Evolutionary conservation across 2,797 vertebrate genomes (phyloP), one percentile per base, ranked within the genome.

Genomic region (Enteromius treurensis): DNA sequence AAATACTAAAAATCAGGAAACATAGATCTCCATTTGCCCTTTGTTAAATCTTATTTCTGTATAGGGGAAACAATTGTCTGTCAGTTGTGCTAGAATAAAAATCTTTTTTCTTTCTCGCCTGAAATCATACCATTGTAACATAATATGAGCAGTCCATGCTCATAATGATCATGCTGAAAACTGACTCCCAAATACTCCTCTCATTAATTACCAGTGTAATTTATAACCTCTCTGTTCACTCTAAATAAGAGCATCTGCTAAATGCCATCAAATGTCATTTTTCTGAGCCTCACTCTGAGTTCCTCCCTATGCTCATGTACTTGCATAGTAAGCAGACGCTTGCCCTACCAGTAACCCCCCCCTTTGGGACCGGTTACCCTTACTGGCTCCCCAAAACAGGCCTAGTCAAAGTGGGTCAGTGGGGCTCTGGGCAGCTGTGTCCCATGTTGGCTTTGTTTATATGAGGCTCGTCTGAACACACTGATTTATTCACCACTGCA

Each of bases 361-460:
- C 2, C 15, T 37, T 51, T 65, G 80, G 58, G 70, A 40, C 11
- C 9, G 10, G 21, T 75, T 47, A 32, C n/a, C 51, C 65, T 42
- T 23, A 55, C 34, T n/a, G 40, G 21, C 65, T 55, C 67, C 67
- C 40, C 79, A 62, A 71, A 70, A 62, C 79, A 71, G 19, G 53
- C 67, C 79, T 32, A 42, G 71, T 67, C 58, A 87, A 92, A 92
- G 32, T 94, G 89, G 90, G 93, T 93, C 92, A 93, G 85, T 91
- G 86, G 90, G 88, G 87, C 86, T 55, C 83, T 89, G 90, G 89
- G 87, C 88, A 90, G 85, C 90, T 89, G 78, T 89, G 76, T 64
- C 76, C 86, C 89, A 85, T 88, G 87, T 87, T 91, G 86, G 85
- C 82, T 83, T 10, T 81, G 65, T 85, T 73, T 70, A 42, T 67